phyloP scores from a whole-genome alignment of 2,888 invertebrate species.

The Leptinotarsa rubiginosa region DNA sequence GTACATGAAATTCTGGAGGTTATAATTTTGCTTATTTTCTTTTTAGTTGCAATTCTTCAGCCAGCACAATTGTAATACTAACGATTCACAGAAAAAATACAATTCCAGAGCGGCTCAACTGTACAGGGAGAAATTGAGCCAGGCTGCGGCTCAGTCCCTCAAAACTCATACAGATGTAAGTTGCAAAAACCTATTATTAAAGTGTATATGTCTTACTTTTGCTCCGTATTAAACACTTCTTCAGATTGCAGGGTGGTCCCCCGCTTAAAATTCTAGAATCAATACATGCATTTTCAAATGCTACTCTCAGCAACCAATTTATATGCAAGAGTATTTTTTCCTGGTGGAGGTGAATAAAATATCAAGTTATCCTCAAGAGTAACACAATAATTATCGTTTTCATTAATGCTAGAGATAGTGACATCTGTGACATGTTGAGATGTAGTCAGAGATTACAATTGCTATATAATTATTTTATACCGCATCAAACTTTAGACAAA shows the following conservation, averaged over 20 bases:
- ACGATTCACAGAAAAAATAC: slow-evolving; percentile 97
- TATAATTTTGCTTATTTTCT: slow-evolving; percentile 26
- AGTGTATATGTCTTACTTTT: background rate
- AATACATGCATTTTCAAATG: too few species aligned
- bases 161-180: slow-evolving; percentile 88
- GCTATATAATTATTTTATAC: too few species aligned
- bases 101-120: slow-evolving; percentile 93
- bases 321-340: too few species aligned
- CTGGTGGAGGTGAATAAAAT: too few species aligned
- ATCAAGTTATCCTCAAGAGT: too few species aligned
- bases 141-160: slow-evolving; percentile 88
- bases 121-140: slow-evolving; percentile 90
- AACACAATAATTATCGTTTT: too few species aligned
- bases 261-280: too few species aligned
- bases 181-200: slow-evolving; percentile 10
- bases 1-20: background rate
- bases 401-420: too few species aligned
- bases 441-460: too few species aligned
- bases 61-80: slow-evolving; percentile 91
- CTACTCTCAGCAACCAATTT: too few species aligned
- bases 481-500: too few species aligned
- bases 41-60: slow-evolving; percentile 90
- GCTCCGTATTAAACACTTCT: background rate
- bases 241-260: background rate
- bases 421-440: too few species aligned